Evolutionary conservation across 2,113 vertebrate species (phyloP), one percentile per base, ranked within the genome.

Genomic region (Charadrius vociferus): DNA sequence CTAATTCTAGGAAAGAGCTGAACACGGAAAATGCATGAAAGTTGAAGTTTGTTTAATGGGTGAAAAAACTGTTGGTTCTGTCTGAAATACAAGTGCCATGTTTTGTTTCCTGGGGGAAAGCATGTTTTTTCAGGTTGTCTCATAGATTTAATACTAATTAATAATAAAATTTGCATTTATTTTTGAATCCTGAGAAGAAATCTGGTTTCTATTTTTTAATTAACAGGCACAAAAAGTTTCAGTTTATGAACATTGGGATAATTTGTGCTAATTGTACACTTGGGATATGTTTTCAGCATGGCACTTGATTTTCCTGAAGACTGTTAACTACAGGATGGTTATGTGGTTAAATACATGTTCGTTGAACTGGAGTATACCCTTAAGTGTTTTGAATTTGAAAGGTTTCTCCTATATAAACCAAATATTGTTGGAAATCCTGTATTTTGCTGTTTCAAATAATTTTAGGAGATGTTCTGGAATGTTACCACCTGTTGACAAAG

Each of bases 191-290:
- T 85, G 39, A 62, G 47, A 70, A 81, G 47, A 86, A 88, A 52
- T 16, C 7, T 63, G 6, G 7, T 49, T 85, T 94, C 59, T 56
- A 0, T 16, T 45, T 90, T 88, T 81, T 74, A 68, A 86, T 86
- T 86, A 71, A 79, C 17, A 88, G 34, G 9, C n/a, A 29, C 14
- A 67, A 65, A 63, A 36, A 21, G 11, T 75, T 89, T 81, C 30
- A 58, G 16, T 50, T 93, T 89, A 29, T 70, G 62, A 85, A 47
- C 18, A 49, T 0, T 45, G 37, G 15, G 70, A 58, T 87, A 65
- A 65, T 85, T 94, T 93, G 7, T 86, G 29, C 27, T 86, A 82
- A 67, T 90, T 75, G 18, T 93, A 49, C 58, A 21, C 63, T 81
- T 91, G 55, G 52, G 62, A 61, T 72, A 29, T 18, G 13, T 67